Evolutionary conservation across 2,888 invertebrate genomes (phyloP).

Genomic region (Drosophila sordidapex): DNA sequence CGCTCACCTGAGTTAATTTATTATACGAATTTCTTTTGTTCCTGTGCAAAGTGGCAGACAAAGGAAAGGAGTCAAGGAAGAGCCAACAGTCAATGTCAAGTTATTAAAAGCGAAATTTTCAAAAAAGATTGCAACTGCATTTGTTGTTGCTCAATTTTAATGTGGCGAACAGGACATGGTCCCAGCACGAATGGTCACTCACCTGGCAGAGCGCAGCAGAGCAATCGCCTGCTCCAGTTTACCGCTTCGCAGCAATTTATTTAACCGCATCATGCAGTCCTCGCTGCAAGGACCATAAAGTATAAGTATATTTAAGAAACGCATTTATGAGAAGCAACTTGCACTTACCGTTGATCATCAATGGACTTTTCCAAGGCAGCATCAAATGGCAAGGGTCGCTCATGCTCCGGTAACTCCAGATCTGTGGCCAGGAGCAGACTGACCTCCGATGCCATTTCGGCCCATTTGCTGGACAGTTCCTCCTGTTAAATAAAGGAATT

Average conservation of each 20-base stretch:
- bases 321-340: neutral
- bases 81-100: conserved; percentile 75
- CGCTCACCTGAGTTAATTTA: conserved; percentile 71
- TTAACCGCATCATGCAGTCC: conserved; percentile 94
- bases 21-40: conserved; percentile 74
- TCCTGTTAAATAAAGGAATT: conserved; percentile 54
- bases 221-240: conserved; percentile 92
- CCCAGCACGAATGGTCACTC: conserved; percentile 72
- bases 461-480: conserved; percentile 88
- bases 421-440: conserved; percentile 87
- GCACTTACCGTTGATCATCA: conserved; percentile 93
- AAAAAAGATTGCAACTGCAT: conserved; percentile 58
- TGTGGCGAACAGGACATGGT: conserved; percentile 18
- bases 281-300: conserved; percentile 86
- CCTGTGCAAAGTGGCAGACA: conserved; percentile 23
- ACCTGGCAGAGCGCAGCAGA: conserved; percentile 92
- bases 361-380: conserved; percentile 93
- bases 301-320: conserved; percentile 5
- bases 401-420: conserved; percentile 83
- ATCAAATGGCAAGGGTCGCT: conserved; percentile 92
- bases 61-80: conserved; percentile 20
- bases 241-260: conserved; percentile 89
- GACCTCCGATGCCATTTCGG: conserved; percentile 88
- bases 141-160: conserved; percentile 49
- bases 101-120: conserved; percentile 68